Conservation (phyloP, 2,888 invertebrate species). For the Sepiola atlantica region DNA sequence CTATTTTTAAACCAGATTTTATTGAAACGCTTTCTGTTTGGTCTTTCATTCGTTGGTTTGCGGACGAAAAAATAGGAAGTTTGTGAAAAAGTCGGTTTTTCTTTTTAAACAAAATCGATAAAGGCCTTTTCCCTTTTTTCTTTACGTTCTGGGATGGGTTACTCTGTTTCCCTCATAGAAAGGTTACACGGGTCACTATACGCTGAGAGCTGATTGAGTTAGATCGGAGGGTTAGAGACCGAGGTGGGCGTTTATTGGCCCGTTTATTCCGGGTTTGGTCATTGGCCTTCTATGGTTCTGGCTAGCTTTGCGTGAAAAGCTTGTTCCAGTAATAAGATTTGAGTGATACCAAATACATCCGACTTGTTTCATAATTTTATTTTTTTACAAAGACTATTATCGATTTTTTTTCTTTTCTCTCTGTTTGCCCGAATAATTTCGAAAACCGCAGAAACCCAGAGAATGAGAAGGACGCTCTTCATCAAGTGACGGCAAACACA, state of each 20-base stretch:
- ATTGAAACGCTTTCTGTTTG: background rate
- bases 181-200: background rate
- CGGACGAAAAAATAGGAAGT: background rate
- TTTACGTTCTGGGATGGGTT: background rate
- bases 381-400: background rate
- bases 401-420: background rate
- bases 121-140: background rate
- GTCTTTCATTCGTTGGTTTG: background rate
- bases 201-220: slow-evolving; percentile 18
- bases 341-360: slow-evolving; percentile 15
- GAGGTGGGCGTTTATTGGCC: slow-evolving; percentile 2
- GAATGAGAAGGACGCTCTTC: background rate
- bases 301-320: slow-evolving; percentile 32
- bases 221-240: background rate
- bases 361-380: background rate
- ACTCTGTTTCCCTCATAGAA: background rate
- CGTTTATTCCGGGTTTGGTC: background rate
- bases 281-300: slow-evolving; percentile 1
- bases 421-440: background rate
- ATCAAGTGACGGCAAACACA: background rate
- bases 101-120: background rate
- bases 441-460: background rate
- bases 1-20: background rate
- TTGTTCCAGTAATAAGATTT: slow-evolving; percentile 10
- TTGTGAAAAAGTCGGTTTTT: background rate